Conservation (phyloP, 92 coral and sea anemone species). For the Pocillopora grandis region DNA sequence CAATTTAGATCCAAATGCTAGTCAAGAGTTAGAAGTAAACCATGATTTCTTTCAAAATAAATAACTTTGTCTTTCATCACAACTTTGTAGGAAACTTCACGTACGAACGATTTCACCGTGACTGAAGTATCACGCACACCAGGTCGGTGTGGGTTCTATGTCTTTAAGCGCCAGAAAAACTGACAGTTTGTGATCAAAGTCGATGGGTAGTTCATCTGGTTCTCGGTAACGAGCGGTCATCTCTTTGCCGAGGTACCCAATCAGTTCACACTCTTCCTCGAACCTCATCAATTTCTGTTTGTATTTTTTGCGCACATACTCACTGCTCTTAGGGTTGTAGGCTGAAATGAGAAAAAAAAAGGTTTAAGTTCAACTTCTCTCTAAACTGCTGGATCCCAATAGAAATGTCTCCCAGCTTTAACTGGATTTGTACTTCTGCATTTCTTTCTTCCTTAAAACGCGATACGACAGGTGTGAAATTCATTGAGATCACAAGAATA, state of each 20-base stretch:
- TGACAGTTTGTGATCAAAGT: slow-evolving; percentile 88
- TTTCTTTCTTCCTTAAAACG: too few relatives aligned
- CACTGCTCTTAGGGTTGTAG: slow-evolving; percentile 95
- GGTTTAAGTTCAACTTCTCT: neutral
- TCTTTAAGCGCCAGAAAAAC: slow-evolving; percentile 88
- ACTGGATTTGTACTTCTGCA: too few relatives aligned
- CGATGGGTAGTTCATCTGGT: slow-evolving; percentile 94
- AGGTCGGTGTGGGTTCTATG: slow-evolving; percentile 73
- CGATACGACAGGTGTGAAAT: too few relatives aligned
- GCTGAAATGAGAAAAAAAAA: slow-evolving; percentile 57
- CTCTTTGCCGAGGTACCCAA: slow-evolving; percentile 90
- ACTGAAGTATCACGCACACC: slow-evolving; percentile 55
- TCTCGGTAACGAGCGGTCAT: slow-evolving; percentile 87
- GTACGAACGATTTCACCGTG: too few relatives aligned
- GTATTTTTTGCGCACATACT: slow-evolving; percentile 90
- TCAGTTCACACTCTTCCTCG: slow-evolving; percentile 91
- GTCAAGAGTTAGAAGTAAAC: slow-evolving; percentile 3
- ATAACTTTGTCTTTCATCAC: slow-evolving; percentile 3
- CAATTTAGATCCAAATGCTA: neutral
- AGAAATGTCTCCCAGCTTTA: too few relatives aligned
- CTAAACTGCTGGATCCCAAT: neutral
- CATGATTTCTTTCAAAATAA: slow-evolving; percentile 20
- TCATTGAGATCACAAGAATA: too few relatives aligned
- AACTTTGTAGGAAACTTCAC: neutral
- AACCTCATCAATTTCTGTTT: slow-evolving; percentile 83